Conservation (phyloP, 2,113 vertebrate species). For the Orientallactaga bullata region DNA sequence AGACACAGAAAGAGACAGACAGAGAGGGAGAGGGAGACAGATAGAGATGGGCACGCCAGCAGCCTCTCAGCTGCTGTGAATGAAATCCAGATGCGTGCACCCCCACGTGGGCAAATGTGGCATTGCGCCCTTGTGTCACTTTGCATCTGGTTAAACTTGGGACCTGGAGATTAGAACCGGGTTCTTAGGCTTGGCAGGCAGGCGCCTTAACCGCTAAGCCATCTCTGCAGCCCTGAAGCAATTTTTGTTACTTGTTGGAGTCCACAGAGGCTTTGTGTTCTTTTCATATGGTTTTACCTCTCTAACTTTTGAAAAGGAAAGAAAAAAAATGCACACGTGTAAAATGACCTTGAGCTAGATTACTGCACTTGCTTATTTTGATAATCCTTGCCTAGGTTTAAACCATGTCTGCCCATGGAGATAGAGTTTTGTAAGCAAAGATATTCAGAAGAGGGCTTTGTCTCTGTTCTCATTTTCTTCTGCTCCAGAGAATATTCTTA, state of each 20-base stretch:
- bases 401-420: slow-evolving; percentile 4
- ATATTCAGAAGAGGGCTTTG: background rate
- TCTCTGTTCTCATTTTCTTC: slow-evolving; percentile 16
- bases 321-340: background rate
- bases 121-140: too few species aligned
- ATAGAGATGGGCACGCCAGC: too few species aligned
- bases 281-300: background rate
- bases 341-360: background rate
- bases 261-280: background rate
- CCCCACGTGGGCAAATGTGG: too few species aligned
- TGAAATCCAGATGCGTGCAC: too few species aligned
- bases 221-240: too few species aligned
- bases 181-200: too few species aligned
- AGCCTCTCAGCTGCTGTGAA: too few species aligned
- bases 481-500: background rate
- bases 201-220: too few species aligned
- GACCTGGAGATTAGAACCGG: too few species aligned
- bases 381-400: background rate
- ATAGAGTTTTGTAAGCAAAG: background rate
- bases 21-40: too few species aligned
- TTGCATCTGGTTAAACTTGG: too few species aligned
- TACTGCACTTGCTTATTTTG: background rate
- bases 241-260: slow-evolving; percentile 25
- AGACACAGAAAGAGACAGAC: too few species aligned
- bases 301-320: slow-evolving; percentile 13